phyloP scores from a whole-genome alignment of 2,797 vertebrate genomes.

The Peromyscus aztecus region DNA sequence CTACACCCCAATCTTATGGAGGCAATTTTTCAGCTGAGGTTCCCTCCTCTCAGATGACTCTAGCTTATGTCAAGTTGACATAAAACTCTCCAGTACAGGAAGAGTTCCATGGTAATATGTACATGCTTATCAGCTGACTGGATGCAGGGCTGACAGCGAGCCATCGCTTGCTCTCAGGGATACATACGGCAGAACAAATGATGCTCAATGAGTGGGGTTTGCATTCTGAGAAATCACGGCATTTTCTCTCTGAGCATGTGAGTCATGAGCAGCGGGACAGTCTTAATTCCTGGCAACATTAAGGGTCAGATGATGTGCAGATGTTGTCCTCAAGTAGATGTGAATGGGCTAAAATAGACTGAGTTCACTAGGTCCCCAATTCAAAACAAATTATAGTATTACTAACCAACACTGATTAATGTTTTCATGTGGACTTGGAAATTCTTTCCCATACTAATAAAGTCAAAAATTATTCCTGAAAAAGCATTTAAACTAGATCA shows the following conservation, averaged over 20 bases:
- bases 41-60: neutral
- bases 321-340: constrained; percentile 32
- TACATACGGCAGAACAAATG: neutral
- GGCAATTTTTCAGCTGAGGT: neutral
- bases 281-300: constrained; percentile 27
- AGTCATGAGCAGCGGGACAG: neutral
- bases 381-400: neutral
- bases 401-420: neutral
- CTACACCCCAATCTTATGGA: neutral
- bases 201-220: neutral
- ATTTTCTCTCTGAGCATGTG: neutral
- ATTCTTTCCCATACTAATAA: constrained; percentile 23
- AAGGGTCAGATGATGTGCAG: constrained; percentile 9
- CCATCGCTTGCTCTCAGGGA: neutral
- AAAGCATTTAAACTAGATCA: constrained; percentile 1
- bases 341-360: neutral
- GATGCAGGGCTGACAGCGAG: neutral
- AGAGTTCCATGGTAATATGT: fast-evolving
- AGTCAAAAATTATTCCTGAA: constrained; percentile 46
- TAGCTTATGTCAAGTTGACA: neutral
- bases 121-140: neutral
- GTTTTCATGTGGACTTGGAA: constrained; percentile 36
- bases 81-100: neutral
- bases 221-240: neutral
- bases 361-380: neutral